These are phyloP conservation scores for Melanogrammus aeglefinus DNA, from an alignment of 2,797 vertebrate species.

Conservation along the genomic window DNA sequence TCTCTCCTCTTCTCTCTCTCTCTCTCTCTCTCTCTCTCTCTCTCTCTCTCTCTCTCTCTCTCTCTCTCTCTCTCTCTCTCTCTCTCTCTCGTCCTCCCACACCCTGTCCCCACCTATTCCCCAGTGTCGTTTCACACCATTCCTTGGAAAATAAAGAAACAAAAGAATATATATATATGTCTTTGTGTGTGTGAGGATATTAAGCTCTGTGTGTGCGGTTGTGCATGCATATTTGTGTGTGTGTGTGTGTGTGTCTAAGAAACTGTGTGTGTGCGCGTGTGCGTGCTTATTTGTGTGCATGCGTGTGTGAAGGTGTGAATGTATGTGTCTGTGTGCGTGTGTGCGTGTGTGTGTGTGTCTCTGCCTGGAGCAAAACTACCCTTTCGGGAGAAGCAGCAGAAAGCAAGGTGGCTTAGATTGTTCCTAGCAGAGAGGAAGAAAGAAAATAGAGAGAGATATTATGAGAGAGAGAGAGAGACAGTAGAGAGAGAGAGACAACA, in stretches of 20 bases:
- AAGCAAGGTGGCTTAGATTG: slow-evolving; percentile 63
- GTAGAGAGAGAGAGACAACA: neutral
- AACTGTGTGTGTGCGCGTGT: slow-evolving; percentile 19
- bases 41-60: no score
- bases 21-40: no score
- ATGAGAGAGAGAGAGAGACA: neutral
- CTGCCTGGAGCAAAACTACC: slow-evolving; percentile 56
- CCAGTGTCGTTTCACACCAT: slow-evolving; percentile 72
- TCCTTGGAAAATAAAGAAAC: slow-evolving; percentile 62
- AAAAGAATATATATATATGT: slow-evolving; percentile 76
- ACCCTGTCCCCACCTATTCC: slow-evolving; percentile 58
- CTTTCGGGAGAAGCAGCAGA: slow-evolving; percentile 67
- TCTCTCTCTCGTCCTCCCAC: slow-evolving; percentile 32
- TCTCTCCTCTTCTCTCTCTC: no score
- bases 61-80: no score
- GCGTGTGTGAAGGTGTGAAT: no score
- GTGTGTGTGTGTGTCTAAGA: slow-evolving; percentile 41
- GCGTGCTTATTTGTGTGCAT: slow-evolving; percentile 37
- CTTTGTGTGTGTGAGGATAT: slow-evolving; percentile 64
- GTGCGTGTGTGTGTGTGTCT: slow-evolving; percentile 61
- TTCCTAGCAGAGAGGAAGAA: slow-evolving; percentile 27
- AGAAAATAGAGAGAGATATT: neutral
- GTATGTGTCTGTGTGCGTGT: no score
- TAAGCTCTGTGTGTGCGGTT: slow-evolving; percentile 66
- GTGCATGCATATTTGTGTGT: slow-evolving; percentile 69